Evolutionary conservation across 1,140 invertebrate genomes (phyloP).

Genomic region (Drosophila nebulosa): DNA sequence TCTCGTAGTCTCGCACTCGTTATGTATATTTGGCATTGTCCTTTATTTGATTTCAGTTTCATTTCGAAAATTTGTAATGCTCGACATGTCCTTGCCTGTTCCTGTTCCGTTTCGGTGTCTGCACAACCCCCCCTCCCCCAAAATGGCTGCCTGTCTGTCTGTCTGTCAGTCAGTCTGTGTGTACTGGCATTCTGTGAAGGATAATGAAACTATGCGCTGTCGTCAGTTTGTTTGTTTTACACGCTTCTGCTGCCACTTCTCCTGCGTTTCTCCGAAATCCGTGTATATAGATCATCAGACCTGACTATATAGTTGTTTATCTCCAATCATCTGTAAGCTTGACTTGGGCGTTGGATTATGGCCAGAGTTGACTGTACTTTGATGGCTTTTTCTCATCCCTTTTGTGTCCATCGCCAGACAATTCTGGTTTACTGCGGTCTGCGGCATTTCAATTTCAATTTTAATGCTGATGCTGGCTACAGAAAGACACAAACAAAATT

Average conservation of each 20-base stretch:
- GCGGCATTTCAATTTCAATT: constrained; percentile 75
- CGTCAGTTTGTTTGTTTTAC: constrained; percentile 69
- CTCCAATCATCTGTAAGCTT: background rate
- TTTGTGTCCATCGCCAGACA: constrained; percentile 26
- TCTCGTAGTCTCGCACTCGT: background rate
- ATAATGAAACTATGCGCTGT: constrained; percentile 74
- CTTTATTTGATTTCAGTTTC: constrained; percentile 79
- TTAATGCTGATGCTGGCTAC: constrained; percentile 54
- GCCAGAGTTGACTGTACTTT: constrained; percentile 37
- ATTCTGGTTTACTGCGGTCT: constrained; percentile 45
- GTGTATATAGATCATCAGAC: constrained; percentile 20
- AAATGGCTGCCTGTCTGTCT: background rate
- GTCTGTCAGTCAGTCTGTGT: background rate
- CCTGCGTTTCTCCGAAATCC: background rate
- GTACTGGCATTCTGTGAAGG: constrained; percentile 27
- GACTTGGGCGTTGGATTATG: background rate
- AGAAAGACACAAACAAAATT: constrained; percentile 69
- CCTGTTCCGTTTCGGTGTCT: constrained; percentile 42
- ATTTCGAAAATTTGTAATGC: constrained; percentile 77
- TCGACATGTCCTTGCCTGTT: constrained; percentile 58
- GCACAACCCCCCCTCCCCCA: background rate
- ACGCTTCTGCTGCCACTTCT: background rate
- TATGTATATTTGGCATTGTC: constrained; percentile 33
- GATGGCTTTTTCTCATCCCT: constrained; percentile 22
- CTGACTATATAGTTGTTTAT: background rate